Evolutionary conservation across 2,888 invertebrate genomes (phyloP).

Genomic region (Desoria tigrina): DNA sequence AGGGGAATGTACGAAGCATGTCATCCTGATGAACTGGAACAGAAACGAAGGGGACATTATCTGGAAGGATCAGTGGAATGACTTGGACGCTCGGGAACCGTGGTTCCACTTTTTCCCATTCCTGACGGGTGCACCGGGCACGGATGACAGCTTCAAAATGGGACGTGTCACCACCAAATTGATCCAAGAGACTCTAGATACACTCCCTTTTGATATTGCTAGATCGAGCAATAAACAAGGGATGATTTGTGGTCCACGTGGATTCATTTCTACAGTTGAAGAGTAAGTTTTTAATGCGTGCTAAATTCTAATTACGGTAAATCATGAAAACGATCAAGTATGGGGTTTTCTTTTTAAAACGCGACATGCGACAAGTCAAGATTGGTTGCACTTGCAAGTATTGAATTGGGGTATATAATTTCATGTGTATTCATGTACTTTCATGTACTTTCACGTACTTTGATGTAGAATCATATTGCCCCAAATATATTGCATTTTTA

Average conservation of each 20-base stretch:
- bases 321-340: too few species aligned
- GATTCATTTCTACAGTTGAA: constrained; percentile 14
- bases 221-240: neutral
- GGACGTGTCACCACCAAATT: neutral
- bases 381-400: too few species aligned
- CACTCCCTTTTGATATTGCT: neutral
- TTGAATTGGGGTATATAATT: too few species aligned
- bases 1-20: neutral
- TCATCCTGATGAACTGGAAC: constrained; percentile 17
- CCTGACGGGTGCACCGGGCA: neutral
- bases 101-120: constrained; percentile 19
- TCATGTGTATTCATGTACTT: too few species aligned
- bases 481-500: too few species aligned
- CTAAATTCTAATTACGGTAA: too few species aligned
- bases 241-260: constrained; percentile 15
- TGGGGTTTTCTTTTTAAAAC: too few species aligned
- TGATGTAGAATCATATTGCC: too few species aligned
- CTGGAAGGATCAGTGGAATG: neutral
- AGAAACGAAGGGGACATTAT: neutral
- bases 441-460: too few species aligned
- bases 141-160: neutral
- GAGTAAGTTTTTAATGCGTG: too few species aligned
- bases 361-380: too few species aligned
- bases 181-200: neutral
- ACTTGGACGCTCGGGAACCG: neutral